Percentiles rank a stretch among this genome's conserved stretches.
Evolutionary conservation across 2,113 vertebrate species (phyloP).

Genomic region (Oreocharis arfaki): DNA sequence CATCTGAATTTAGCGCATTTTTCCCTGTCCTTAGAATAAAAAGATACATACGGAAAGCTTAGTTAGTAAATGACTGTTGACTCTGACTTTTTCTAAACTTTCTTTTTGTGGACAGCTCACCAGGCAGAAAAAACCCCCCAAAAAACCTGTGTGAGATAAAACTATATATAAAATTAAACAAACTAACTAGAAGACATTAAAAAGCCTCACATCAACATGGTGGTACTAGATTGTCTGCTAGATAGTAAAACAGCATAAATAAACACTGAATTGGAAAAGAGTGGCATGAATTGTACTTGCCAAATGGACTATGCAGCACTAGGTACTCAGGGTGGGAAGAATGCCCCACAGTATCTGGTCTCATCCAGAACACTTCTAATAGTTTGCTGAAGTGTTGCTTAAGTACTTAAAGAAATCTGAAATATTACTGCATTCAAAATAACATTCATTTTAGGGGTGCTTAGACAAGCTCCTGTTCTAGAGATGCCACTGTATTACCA

Average conservation of each 20-base stretch:
- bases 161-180: neutral
- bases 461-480: neutral
- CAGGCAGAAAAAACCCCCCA: neutral
- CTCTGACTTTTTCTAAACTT: neutral
- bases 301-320: neutral
- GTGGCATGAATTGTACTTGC: neutral
- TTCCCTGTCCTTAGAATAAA: neutral
- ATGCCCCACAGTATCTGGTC: neutral
- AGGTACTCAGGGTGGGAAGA: neutral
- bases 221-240: neutral
- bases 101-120: neutral
- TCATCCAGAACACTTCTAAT: neutral
- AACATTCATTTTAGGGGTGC: fast-evolving
- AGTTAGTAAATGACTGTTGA: neutral
- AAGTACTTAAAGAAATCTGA: neutral
- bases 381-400: neutral
- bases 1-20: neutral
- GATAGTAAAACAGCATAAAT: neutral
- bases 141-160: neutral
- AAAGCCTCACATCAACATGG: neutral
- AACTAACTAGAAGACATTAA: neutral
- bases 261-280: neutral
- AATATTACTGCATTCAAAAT: neutral
- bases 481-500: neutral
- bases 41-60: neutral